A percentile compares a stretch with the other conserved stretches of the same genome.
Conservation (phyloP, 2,888 invertebrate species). For the Polyploca ridens region DNA sequence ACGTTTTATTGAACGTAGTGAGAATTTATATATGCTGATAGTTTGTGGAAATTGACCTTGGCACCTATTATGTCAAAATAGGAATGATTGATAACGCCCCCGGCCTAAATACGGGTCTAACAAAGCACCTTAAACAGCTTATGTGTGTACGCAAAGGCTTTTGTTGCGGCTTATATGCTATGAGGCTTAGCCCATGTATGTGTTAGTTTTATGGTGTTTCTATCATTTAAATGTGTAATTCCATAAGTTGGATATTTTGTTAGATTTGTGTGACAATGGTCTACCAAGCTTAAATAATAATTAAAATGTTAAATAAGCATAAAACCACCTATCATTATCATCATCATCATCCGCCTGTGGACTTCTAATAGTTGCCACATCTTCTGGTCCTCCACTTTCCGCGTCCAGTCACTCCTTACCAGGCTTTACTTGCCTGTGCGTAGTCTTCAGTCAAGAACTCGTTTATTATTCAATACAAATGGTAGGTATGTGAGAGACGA, state of each 20-base stretch:
- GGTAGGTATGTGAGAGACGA: too few relatives aligned
- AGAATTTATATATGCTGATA: slow-evolving; percentile 27
- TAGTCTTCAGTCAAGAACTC: too few relatives aligned
- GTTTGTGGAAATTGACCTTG: slow-evolving; percentile 56
- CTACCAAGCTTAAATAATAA: not conserved
- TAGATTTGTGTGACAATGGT: not conserved
- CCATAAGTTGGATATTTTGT: not conserved
- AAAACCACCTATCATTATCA: too few relatives aligned
- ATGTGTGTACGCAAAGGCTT: slow-evolving; percentile 16
- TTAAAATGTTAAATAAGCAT: too few relatives aligned
- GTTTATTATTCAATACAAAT: too few relatives aligned
- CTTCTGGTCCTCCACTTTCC: too few relatives aligned
- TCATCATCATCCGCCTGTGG: too few relatives aligned
- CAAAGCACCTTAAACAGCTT: slow-evolving; percentile 19
- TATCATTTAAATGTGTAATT: not conserved
- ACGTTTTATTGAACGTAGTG: slow-evolving; percentile 29
- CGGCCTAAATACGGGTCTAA: slow-evolving; percentile 14
- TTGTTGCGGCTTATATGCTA: slow-evolving; percentile 13
- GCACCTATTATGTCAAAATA: slow-evolving; percentile 57
- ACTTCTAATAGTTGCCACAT: too few relatives aligned
- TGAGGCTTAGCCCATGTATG: not conserved
- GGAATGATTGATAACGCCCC: slow-evolving; percentile 53
- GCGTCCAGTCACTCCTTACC: too few relatives aligned
- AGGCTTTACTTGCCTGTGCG: too few relatives aligned
- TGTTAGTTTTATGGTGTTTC: not conserved